phyloP scores from a whole-genome alignment of 2,797 vertebrate genomes.

The Toxotes lorentzi region DNA sequence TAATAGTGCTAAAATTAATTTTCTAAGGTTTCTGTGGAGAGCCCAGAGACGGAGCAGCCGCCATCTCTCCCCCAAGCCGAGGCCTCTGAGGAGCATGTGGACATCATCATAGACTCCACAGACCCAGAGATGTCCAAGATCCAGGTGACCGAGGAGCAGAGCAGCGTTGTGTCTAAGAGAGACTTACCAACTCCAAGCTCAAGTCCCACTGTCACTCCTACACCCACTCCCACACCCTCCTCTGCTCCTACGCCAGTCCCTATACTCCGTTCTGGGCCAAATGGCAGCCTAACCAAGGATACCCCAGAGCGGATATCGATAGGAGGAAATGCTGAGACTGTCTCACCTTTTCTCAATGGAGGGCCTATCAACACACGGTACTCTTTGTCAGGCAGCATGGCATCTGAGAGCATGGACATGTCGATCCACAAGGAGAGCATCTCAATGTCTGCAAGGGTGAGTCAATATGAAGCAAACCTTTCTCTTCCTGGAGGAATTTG shows the following conservation, averaged over 20 bases:
- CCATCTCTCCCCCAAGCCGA: conserved; percentile 25
- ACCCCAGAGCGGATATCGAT: conserved; percentile 29
- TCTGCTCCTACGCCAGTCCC: conserved; percentile 4
- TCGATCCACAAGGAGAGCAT: conserved; percentile 87
- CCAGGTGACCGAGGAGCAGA: conserved; percentile 3
- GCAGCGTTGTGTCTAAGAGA: neutral
- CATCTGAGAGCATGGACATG: conserved; percentile 90
- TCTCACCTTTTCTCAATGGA: conserved; percentile 50
- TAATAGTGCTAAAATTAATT: neutral
- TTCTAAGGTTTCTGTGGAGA: conserved; percentile 68
- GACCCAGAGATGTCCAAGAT: conserved; percentile 21
- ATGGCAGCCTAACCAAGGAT: conserved; percentile 41
- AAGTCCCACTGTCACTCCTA: conserved; percentile 2
- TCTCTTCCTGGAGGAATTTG: neutral
- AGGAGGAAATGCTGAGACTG: conserved; percentile 56
- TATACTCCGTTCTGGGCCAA: conserved; percentile 3
- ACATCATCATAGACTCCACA: conserved; percentile 27
- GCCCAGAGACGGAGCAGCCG: conserved; percentile 72
- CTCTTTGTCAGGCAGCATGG: conserved; percentile 87
- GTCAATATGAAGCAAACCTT: neutral
- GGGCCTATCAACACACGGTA: conserved; percentile 82
- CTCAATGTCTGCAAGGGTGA: conserved; percentile 90
- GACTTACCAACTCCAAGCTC: conserved; percentile 7
- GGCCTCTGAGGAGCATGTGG: conserved; percentile 39
- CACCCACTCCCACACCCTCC: neutral